A percentile compares a stretch with the other conserved stretches of the same genome.
Conservation (phyloP, 2,888 invertebrate species). For the Therioaphis trifolii region DNA sequence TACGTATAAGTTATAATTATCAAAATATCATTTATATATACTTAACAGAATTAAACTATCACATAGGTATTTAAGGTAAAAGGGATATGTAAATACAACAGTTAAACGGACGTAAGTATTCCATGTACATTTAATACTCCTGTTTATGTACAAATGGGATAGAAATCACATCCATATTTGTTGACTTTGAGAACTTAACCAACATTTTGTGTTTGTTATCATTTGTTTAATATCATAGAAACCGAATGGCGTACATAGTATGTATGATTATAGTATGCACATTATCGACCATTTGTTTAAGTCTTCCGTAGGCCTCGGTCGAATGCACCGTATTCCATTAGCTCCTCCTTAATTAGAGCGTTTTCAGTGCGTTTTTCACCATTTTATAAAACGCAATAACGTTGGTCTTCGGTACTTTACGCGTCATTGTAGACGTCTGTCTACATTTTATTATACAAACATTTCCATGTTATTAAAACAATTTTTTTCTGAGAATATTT, state of each 20-base stretch:
- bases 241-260: background rate
- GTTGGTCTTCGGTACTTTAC: too few species aligned
- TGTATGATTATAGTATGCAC: background rate
- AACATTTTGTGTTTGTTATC: slow-evolving; percentile 20
- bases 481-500: too few species aligned
- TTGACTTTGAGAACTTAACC: slow-evolving; percentile 33
- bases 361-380: background rate
- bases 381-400: background rate
- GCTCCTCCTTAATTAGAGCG: background rate
- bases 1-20: too few species aligned
- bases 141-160: background rate
- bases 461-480: too few species aligned
- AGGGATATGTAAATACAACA: slow-evolving; percentile 43
- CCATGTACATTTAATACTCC: slow-evolving; percentile 33
- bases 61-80: background rate
- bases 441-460: too few species aligned
- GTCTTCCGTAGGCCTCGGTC: background rate
- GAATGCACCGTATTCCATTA: background rate
- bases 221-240: background rate
- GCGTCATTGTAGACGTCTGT: too few species aligned
- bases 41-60: too few species aligned
- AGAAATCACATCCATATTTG: slow-evolving; percentile 32
- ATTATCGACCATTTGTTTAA: background rate
- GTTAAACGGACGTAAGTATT: slow-evolving; percentile 24
- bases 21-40: too few species aligned